A percentile compares a stretch with the other conserved stretches of the same genome.
These are phyloP conservation scores for Simalia tracyae DNA, from an alignment of 2,797 vertebrate genomes.

Conservation along the genomic window DNA sequence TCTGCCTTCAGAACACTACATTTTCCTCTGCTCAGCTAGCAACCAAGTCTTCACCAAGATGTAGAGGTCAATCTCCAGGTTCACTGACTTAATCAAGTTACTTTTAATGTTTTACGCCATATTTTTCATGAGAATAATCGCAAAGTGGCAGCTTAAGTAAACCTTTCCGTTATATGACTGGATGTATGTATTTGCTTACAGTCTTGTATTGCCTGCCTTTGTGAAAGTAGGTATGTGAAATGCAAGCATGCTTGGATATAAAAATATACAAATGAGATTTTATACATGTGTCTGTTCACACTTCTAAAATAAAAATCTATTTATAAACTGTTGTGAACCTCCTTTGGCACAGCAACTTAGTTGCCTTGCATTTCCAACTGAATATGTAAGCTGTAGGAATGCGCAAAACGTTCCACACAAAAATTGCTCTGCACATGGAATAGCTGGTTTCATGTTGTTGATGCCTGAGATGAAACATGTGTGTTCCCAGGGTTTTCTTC, in stretches of 20 bases:
- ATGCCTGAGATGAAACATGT: neutral
- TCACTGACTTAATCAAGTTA: neutral
- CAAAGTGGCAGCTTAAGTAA: constrained; percentile 27
- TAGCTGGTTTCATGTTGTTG: neutral
- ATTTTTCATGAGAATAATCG: neutral
- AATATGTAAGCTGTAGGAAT: neutral
- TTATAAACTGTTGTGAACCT: constrained; percentile 2
- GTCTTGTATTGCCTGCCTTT: neutral
- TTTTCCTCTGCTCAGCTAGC: constrained; percentile 30
- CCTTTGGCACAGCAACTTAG: neutral
- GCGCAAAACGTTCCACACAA: neutral
- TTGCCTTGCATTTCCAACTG: accelerated
- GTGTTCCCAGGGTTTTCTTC: neutral
- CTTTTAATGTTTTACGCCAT: neutral
- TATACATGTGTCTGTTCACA: neutral
- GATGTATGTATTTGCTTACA: neutral
- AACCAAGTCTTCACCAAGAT: neutral
- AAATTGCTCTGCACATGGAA: neutral
- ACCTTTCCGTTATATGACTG: constrained; percentile 9
- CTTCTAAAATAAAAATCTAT: neutral
- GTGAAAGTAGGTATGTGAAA: constrained; percentile 15
- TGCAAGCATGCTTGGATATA: neutral
- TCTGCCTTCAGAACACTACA: neutral
- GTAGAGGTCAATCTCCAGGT: neutral
- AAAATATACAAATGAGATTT: neutral